These are phyloP conservation scores for Bilobella aurantiaca DNA, from an alignment of 1,140 invertebrate species.

Conservation along the genomic window DNA sequence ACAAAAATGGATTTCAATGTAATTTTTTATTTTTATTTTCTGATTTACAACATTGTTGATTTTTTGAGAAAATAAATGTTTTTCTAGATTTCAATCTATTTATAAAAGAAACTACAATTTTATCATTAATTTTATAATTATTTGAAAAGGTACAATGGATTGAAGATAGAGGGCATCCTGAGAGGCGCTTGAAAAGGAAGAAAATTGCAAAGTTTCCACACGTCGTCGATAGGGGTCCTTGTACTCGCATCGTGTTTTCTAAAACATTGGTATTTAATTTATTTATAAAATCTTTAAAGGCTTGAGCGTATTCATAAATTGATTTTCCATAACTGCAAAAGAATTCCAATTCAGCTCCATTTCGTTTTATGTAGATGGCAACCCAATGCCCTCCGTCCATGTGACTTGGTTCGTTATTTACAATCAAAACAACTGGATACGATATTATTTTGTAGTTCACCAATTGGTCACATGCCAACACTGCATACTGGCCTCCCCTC, in stretches of 20 bases:
- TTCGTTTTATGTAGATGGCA: conserved; percentile 8
- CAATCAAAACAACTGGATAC: conserved; percentile 5
- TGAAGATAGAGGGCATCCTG: background rate
- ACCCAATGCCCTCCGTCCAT: conserved; percentile 20
- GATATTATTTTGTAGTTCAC: background rate
- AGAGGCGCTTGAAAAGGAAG: background rate
- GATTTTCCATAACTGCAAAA: conserved; percentile 9
- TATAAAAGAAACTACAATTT: conserved; percentile 1
- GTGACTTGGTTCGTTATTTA: conserved; percentile 11
- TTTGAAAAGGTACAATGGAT: background rate
- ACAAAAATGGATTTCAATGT: background rate
- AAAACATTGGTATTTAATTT: background rate
- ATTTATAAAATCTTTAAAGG: conserved; percentile 8
- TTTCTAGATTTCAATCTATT: conserved; percentile 5
- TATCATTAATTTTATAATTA: conserved; percentile 9
- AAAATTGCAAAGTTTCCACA: conserved; percentile 12
- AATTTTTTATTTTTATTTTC: background rate
- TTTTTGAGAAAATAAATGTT: background rate
- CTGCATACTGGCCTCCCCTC: conserved; percentile 1
- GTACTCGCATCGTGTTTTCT: background rate
- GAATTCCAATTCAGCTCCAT: background rate
- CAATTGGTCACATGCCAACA: conserved; percentile 14
- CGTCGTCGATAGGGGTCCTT: background rate
- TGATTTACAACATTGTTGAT: conserved; percentile 5
- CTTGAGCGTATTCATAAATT: background rate